Evolutionary conservation across 2,113 vertebrate species (phyloP).

Genomic region (Vombatus ursinus): DNA sequence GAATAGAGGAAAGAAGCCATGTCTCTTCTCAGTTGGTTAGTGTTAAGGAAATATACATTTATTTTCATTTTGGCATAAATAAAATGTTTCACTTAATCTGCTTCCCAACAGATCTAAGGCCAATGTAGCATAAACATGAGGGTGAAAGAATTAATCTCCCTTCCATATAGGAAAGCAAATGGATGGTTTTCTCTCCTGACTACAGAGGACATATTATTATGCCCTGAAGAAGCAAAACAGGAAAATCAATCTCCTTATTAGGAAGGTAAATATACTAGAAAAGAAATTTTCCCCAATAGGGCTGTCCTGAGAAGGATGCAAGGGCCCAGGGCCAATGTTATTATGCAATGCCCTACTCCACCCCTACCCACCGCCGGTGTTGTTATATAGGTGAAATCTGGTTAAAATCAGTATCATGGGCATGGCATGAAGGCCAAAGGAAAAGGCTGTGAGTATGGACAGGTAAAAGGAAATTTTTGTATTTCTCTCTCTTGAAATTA

Average conservation of each 20-base stretch:
- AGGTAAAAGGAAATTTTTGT: not conserved
- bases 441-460: not conserved
- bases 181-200: not conserved
- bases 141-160: slow-evolving; percentile 33
- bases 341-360: not conserved
- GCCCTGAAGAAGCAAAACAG: not conserved
- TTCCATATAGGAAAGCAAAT: slow-evolving; percentile 6
- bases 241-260: not conserved
- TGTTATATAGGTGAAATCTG: not conserved
- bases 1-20: not conserved
- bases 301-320: not conserved
- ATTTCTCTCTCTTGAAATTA: not conserved
- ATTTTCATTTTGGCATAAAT: slow-evolving; percentile 26
- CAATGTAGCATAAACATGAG: slow-evolving; percentile 10
- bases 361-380: not conserved
- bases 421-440: not conserved
- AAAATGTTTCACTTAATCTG: not conserved
- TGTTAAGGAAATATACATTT: not conserved
- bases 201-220: not conserved
- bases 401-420: not conserved
- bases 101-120: not conserved
- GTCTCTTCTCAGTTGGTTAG: not conserved
- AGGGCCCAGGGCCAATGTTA: not conserved
- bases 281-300: not conserved
- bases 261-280: not conserved